Percentiles rank a stretch among this genome's conserved stretches.
Evolutionary conservation across 1,140 invertebrate genomes (phyloP).

Genomic region (Brachionus angularis): DNA sequence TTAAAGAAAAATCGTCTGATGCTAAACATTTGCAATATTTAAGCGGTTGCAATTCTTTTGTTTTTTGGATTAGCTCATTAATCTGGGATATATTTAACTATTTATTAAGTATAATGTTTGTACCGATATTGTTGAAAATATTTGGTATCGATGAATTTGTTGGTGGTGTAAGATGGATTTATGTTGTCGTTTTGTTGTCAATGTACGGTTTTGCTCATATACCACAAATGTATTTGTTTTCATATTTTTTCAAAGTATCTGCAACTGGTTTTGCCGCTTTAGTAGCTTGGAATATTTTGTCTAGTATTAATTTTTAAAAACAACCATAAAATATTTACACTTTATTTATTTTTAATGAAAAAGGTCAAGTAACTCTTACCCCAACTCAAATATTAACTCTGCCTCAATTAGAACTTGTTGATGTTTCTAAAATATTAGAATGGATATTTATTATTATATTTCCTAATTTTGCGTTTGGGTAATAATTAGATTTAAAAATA

Average conservation of each 20-base stretch:
- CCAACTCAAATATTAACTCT: conserved; percentile 51
- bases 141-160: conserved; percentile 37
- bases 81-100: conserved; percentile 66
- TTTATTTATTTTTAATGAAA: too few relatives aligned
- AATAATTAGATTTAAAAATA: too few relatives aligned
- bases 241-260: conserved; percentile 53
- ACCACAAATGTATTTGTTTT: conserved; percentile 54
- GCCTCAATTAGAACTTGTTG: conserved; percentile 49
- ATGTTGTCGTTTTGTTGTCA: conserved; percentile 34
- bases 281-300: conserved; percentile 44
- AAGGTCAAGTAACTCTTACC: conserved; percentile 51
- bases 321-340: background rate
- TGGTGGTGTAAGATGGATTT: conserved; percentile 8
- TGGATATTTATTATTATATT: conserved; percentile 55
- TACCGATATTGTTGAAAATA: conserved; percentile 46
- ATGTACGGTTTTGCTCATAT: conserved; percentile 56
- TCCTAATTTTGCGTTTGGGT: conserved; percentile 52
- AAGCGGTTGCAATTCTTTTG: conserved; percentile 63
- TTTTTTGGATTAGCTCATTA: conserved; percentile 69
- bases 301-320: background rate
- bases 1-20: conserved; percentile 35
- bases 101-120: conserved; percentile 49
- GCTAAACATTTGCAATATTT: conserved; percentile 46
- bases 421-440: conserved; percentile 49
- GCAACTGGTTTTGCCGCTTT: conserved; percentile 56